Conservation (phyloP, 2,113 vertebrate species). For the Saimiri boliviensis region DNA sequence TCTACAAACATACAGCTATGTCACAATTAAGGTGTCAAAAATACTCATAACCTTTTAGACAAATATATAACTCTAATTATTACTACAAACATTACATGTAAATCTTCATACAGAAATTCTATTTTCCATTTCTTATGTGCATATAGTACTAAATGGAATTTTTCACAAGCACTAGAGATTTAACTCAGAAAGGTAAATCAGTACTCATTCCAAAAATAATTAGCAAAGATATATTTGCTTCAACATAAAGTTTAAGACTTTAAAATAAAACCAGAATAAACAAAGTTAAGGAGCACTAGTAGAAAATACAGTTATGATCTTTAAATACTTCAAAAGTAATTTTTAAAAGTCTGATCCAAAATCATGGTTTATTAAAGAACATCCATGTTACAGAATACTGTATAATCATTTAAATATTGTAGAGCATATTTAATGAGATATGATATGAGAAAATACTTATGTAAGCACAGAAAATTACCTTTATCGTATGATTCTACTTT, state of each 20-base stretch:
- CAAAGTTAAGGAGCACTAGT: constrained; percentile 41
- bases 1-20: not conserved
- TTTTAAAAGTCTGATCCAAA: constrained; percentile 40
- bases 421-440: not conserved
- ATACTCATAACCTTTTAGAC: not conserved
- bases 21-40: constrained; percentile 2
- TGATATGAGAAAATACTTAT: not conserved
- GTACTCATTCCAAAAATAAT: constrained; percentile 35
- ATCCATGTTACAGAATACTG: not conserved
- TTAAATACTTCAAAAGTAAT: not conserved
- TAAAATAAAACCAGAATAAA: not conserved
- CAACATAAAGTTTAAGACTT: not conserved
- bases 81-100: not conserved
- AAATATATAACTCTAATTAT: not conserved
- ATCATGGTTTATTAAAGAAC: constrained; percentile 32
- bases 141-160: constrained; percentile 11
- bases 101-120: constrained; percentile 9
- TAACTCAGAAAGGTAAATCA: constrained; percentile 36
- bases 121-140: not conserved
- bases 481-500: not conserved
- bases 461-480: not conserved
- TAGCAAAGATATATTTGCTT: not conserved
- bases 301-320: constrained; percentile 36
- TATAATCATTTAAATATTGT: constrained; percentile 14
- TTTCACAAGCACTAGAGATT: not conserved